Conservation (phyloP, 1,140 invertebrate species). For the Aphaenogaster ashmeadi region DNA sequence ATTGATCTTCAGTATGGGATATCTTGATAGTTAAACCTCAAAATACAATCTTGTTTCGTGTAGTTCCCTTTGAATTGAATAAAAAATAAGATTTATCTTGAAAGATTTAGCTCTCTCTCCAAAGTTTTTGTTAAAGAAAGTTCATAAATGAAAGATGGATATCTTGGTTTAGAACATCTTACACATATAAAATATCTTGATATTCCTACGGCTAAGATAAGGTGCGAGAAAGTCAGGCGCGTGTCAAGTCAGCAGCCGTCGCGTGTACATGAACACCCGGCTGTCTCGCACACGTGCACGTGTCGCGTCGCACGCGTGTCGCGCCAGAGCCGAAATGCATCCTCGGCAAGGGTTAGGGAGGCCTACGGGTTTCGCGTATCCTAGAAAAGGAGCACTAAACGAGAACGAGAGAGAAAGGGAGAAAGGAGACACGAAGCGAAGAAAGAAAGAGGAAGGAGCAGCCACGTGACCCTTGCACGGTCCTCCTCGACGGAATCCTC, state of each 20-base stretch:
- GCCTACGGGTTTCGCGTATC: constrained; percentile 65
- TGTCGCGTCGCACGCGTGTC: constrained; percentile 54
- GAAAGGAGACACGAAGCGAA: constrained; percentile 32
- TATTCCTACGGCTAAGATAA: constrained; percentile 71
- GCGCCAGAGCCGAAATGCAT: constrained; percentile 52
- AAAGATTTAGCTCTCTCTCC: neutral
- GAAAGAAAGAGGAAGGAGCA: constrained; percentile 40
- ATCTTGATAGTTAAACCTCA: neutral
- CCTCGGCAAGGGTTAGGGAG: constrained; percentile 74
- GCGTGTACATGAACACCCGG: constrained; percentile 5
- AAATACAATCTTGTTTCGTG: neutral
- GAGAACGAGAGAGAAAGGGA: constrained; percentile 60
- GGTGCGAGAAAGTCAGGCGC: constrained; percentile 81
- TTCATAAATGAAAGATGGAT: neutral
- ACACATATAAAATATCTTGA: neutral
- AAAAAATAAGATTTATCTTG: neutral
- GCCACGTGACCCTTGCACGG: constrained; percentile 78
- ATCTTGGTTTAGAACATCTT: neutral
- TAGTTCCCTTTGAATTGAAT: neutral
- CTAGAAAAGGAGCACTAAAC: constrained; percentile 60
- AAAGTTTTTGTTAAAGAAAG: neutral
- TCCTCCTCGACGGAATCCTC: constrained; percentile 79
- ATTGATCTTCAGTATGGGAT: neutral
- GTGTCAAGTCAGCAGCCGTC: constrained; percentile 80
- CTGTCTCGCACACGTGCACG: constrained; percentile 30